Base-by-base conservation (phyloP, 1,140 invertebrate genomes). In the Temnothorax longispinosus region DNA sequence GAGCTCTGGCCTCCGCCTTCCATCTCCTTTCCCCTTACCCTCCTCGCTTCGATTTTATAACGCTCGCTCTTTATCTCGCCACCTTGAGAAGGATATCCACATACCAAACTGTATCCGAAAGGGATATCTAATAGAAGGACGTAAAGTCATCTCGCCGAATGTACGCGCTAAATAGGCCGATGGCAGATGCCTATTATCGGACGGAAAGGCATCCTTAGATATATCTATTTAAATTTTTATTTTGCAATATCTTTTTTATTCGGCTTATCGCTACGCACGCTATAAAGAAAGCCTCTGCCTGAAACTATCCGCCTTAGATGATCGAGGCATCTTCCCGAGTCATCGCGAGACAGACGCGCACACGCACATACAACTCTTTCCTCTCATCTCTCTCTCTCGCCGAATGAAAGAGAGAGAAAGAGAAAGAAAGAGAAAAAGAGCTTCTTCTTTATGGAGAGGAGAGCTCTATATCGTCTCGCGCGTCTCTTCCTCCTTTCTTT, bases 51-150 rank as follows among this genome's bases (percentile, higher is more conserved):
- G 52, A 50, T 71, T 81, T 87, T 87, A 87, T 87, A 87, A 71
- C 85, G 76, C 38, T 71, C 80, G 69, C 80, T 84, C 69, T 84
- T 84, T 84, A 84, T 76, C 62, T 86, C 67, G 71, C 89, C 86
- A 86, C 89, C 87, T 90, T 78, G 87, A 87, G 86, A 91, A 90
- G 86, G 88, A 87, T 90, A 82, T 87, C 88, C 89, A 89, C 77
- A 84, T 87, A 78, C 71, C 87, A 75, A 84, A 75, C 41, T 44
- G n/a, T 75, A 75, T 75, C 69, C 67, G 54, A 85, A 69, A 69
- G 38, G 54, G 77, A 86, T 86, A 82, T 62, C 80, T 86, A 78
- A 74, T 58, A 74, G 58, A 64, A 56, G 65, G 56, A 81, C 88
- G 72, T 82, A 60, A 67, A 71, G 62, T 80, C 85, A 82, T 90